Base-by-base conservation (phyloP, 2,888 invertebrate genomes). In the Plebejus melissa region DNA sequence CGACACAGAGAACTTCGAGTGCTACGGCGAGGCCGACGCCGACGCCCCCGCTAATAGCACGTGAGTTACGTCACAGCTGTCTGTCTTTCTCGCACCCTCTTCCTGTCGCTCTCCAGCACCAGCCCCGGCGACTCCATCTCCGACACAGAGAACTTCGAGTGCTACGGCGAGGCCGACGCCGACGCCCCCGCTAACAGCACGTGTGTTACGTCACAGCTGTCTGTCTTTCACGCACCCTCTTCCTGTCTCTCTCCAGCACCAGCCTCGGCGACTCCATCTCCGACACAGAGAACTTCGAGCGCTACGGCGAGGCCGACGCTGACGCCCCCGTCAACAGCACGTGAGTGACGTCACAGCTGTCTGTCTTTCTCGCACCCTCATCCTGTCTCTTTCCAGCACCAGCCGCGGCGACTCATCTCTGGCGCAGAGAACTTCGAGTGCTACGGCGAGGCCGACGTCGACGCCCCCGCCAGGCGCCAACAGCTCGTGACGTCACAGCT, bases 1-100 rank as follows among this genome's bases (percentile, higher is more conserved):
- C 4, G 97, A 97, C 83, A 96, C 96, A 13, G 97, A 97, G 87
- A 97, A 96, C 88, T 97, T 96, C 89, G 97, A 97, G 86, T 97
- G 97, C 87, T 96, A 96, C 83, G 96, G 96, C 1, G 96, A 96
- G 85, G 95, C 90, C 28, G 95, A 95, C 79, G 91, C 93, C 28
- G 95, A 95, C 74, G 93, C 94, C 78, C 94, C 91, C 1, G 79
- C 84, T 2, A 78, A 85, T 74, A 90, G 87, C 82, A 82, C 90
- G 93, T 93, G 77, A 86, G 92, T 78, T 13, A 65, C 65, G 65
- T 60, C 11, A 60, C 60, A 60, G 9, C 28, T 60, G 11, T 46
- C 54, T 65, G 65, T 22, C 71, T 72, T n/a, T 74, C 11, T 9
- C 38, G 28, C 41, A 22, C 28, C 11, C 4, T 9, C 16, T 11